Evolutionary conservation across 2,888 invertebrate species (phyloP), one percentile per base, ranked within the genome.

Genomic region (Microctonus aethiopoides): DNA sequence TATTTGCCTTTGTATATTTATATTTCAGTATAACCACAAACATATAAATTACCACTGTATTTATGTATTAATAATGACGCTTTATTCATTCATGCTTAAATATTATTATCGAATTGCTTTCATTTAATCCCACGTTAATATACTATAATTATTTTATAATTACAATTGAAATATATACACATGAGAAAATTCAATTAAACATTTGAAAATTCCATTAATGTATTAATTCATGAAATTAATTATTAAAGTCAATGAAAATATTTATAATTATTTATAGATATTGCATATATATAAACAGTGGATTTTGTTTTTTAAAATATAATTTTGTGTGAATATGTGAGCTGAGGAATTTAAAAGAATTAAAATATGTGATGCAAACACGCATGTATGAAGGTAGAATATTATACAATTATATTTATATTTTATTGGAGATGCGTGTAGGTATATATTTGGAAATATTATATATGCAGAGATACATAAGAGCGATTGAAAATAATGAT

Each of bases 401-500:
- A n/a, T n/a, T n/a, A n/a, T n/a, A n/a, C n/a, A n/a, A n/a, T n/a
- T n/a, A n/a, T n/a, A n/a, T n/a, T n/a, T n/a, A n/a, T n/a, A n/a
- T n/a, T n/a, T n/a, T n/a, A n/a, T n/a, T n/a, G n/a, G n/a, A n/a
- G n/a, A n/a, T n/a, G n/a, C n/a, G n/a, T n/a, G n/a, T n/a, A n/a
- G n/a, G n/a, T n/a, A n/a, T n/a, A n/a, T n/a, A n/a, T n/a, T n/a
- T n/a, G n/a, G n/a, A n/a, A n/a, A n/a, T n/a, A n/a, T n/a, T n/a
- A n/a, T n/a, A n/a, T n/a, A n/a, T n/a, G n/a, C n/a, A n/a, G n/a
- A n/a, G n/a, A n/a, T 26, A 54, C 57, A 62, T 41, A 63, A 32
- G 39, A 68, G 61, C 36, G 70, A 73, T 70, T 72, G 65, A 71
- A 68, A 61, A 67, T 67, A 65, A 68, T 67, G 60, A 68, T 36